A percentile compares a stretch with the other conserved stretches of the same genome.
phyloP scores from a whole-genome alignment of 2,888 invertebrate genomes.

The Coelinius sp. region DNA sequence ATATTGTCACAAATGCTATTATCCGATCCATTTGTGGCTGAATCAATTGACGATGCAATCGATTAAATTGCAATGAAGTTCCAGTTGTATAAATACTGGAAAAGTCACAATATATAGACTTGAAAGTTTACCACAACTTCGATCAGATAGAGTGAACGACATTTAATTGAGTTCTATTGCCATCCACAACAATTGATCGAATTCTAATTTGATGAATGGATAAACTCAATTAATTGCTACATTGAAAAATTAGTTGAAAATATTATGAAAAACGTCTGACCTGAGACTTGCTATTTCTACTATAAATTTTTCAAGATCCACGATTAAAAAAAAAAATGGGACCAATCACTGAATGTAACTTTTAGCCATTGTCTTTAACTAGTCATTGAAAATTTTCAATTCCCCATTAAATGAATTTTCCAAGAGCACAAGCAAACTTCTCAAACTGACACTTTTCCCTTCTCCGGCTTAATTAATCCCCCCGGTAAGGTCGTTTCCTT shows the following conservation, averaged over 20 bases:
- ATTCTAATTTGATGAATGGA: background rate
- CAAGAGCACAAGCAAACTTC: constrained; percentile 18
- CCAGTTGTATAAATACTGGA: background rate
- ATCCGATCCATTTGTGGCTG: constrained; percentile 4
- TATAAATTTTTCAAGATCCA: background rate
- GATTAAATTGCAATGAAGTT: background rate
- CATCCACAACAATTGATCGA: too few species aligned
- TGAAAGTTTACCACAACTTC: background rate
- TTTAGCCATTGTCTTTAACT: constrained; percentile 9
- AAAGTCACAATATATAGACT: background rate
- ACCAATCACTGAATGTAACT: background rate
- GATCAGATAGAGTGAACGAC: background rate
- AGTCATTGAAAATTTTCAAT: constrained; percentile 28
- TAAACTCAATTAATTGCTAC: background rate
- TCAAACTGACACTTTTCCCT: constrained; percentile 20
- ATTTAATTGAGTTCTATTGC: background rate
- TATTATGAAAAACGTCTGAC: too few species aligned
- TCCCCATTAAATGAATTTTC: constrained; percentile 34
- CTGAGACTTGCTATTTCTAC: too few species aligned
- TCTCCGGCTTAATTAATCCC: constrained; percentile 46
- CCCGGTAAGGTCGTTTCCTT: constrained; percentile 41
- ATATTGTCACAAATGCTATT: background rate
- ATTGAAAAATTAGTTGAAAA: too few species aligned
- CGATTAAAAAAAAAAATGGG: background rate
- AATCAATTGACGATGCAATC: constrained; percentile 9